Percentiles rank a stretch among this genome's conserved stretches.
phyloP scores from a whole-genome alignment of 2,888 invertebrate species.

The Mayetiola destructor region DNA sequence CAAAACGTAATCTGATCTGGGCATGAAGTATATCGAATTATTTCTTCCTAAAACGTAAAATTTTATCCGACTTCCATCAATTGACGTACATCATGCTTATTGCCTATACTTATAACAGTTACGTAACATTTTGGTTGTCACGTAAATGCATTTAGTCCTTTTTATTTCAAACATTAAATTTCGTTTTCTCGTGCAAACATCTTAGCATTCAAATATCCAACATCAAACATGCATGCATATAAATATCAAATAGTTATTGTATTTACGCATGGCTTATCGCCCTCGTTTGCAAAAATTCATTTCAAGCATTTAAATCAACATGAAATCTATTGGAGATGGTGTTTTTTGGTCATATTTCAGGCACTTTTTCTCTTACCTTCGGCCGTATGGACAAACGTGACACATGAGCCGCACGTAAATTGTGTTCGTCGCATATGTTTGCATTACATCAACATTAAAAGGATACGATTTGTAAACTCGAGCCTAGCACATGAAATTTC shows the following conservation, averaged over 20 bases:
- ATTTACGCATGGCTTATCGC: constrained; percentile 11
- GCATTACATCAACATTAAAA: background rate
- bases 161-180: background rate
- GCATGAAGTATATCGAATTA: too few relatives aligned
- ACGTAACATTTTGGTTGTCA: constrained; percentile 9
- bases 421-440: background rate
- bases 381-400: background rate
- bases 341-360: background rate
- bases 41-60: too few relatives aligned
- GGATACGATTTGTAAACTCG: background rate
- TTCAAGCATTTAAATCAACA: background rate
- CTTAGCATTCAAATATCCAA: background rate
- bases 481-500: background rate
- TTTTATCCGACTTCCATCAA: background rate
- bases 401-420: constrained; percentile 9
- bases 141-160: constrained; percentile 11
- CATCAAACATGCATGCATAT: background rate
- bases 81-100: background rate
- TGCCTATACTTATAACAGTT: too few relatives aligned
- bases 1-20: too few relatives aligned
- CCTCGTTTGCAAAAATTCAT: constrained; percentile 10
- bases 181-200: background rate
- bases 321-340: background rate
- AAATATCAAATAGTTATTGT: background rate
- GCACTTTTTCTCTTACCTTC: constrained; percentile 3